These are phyloP conservation scores for Xestia rhomboidea DNA, from an alignment of 2,888 invertebrate species.

Conservation along the genomic window DNA sequence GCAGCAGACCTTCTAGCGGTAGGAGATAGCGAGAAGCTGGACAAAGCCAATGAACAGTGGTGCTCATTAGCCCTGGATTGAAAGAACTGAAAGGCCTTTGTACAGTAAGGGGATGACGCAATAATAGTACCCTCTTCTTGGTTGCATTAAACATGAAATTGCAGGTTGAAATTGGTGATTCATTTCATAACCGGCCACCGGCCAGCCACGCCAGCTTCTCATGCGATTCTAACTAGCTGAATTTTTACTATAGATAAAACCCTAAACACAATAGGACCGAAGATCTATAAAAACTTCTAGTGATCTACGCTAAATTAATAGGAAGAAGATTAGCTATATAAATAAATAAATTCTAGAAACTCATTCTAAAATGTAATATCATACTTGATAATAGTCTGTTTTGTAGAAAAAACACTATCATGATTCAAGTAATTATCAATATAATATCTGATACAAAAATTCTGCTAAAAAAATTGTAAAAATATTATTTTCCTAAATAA, in stretches of 20 bases:
- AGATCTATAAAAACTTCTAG: constrained; percentile 1
- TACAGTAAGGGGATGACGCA: neutral
- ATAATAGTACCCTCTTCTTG: neutral
- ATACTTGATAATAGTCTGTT: constrained; percentile 8
- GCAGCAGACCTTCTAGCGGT: neutral
- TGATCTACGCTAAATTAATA: constrained; percentile 12
- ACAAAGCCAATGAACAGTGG: neutral
- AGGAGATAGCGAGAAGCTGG: neutral
- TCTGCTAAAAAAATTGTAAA: constrained; percentile 24
- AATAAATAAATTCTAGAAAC: too few relatives aligned
- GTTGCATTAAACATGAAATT: neutral
- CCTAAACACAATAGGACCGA: constrained; percentile 46
- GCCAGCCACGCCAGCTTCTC: neutral
- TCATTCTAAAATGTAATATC: neutral
- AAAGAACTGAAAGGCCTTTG: neutral
- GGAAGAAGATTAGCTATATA: constrained; percentile 22
- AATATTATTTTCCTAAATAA: constrained; percentile 15
- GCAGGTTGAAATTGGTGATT: neutral
- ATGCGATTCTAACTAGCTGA: constrained; percentile 1
- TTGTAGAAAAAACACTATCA: constrained; percentile 10
- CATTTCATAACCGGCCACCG: neutral
- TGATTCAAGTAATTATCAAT: neutral
- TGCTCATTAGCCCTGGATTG: neutral
- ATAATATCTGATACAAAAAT: constrained; percentile 12
- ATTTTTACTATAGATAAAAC: constrained; percentile 28